These are phyloP conservation scores for Drosophila truncata DNA, from an alignment of 1,140 invertebrate genomes.

Conservation along the genomic window DNA sequence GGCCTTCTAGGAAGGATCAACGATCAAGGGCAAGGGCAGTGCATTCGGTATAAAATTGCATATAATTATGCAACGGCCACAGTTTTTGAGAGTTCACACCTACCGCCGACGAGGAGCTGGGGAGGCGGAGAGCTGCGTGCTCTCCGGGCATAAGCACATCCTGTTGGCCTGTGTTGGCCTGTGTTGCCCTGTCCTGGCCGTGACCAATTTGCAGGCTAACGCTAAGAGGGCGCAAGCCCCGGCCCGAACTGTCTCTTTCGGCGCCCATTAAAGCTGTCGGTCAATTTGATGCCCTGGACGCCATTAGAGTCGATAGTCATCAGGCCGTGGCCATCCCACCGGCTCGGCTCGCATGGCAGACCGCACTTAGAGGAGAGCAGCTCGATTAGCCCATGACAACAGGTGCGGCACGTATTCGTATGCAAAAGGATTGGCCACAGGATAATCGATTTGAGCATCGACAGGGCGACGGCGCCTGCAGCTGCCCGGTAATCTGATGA, in stretches of 20 bases:
- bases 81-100: slow-evolving; percentile 69
- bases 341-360: slow-evolving; percentile 58
- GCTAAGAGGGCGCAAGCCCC: slow-evolving; percentile 13
- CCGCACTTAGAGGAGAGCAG: slow-evolving; percentile 49
- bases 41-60: slow-evolving; percentile 67
- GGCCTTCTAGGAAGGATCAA: slow-evolving; percentile 57
- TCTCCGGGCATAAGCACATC: slow-evolving; percentile 28
- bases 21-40: not conserved
- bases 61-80: slow-evolving; percentile 78
- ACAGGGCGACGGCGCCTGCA: slow-evolving; percentile 62
- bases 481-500: slow-evolving; percentile 71
- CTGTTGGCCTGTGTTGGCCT: slow-evolving; percentile 23
- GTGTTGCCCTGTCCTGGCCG: slow-evolving; percentile 17
- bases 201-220: slow-evolving; percentile 53
- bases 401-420: slow-evolving; percentile 79
- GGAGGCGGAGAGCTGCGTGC: slow-evolving; percentile 28
- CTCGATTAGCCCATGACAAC: slow-evolving; percentile 75
- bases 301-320: slow-evolving; percentile 73
- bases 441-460: slow-evolving; percentile 73
- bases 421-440: slow-evolving; percentile 74
- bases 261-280: slow-evolving; percentile 51
- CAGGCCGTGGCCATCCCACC: slow-evolving; percentile 55
- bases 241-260: slow-evolving; percentile 18
- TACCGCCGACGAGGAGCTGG: slow-evolving; percentile 23
- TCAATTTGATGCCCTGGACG: slow-evolving; percentile 57